Base-by-base conservation (phyloP, 2,797 vertebrate genomes). In the Acrossocheilus fasciatus region DNA sequence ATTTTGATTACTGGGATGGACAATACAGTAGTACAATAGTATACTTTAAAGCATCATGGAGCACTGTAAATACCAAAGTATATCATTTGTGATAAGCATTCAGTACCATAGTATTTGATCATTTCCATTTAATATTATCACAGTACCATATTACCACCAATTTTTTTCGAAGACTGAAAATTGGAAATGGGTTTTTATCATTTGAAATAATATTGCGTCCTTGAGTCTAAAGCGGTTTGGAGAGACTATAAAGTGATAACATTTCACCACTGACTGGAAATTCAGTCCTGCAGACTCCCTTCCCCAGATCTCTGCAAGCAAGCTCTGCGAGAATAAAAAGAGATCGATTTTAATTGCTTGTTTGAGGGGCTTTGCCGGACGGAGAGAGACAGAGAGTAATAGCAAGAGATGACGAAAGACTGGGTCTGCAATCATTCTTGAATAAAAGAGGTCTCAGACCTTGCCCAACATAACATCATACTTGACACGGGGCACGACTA, bases 311-410 rank as follows among this genome's bases (percentile, higher is more conserved):
- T 72, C 39, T 80, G 30, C 68, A 85, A 82, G 85, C 78, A 87
- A 72, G 83, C 59, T 52, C 57, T 85, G 50, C 68, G 41, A 86
- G 89, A 80, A 50, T 43, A 84, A 82, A 89, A 66, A 59, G 20
- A 9, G 85, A 90, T 86, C 77, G 50, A 85, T 89, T 88, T 90
- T 85, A 88, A 84, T 85, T 79, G 89, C 86, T 87, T 89, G 74
- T 90, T 75, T 90, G 74, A 82, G 87, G 84, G 80, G 72, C 83
- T 62, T 85, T 4, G 54, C 66, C 1, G 77, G 83, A 89, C 18
- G 5, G 45, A 68, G 69, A 30, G 47, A 79, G 59, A 57, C 75
- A 59, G 82, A 73, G 64, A 74, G 82, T 68, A 88, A 82, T 87
- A 87, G 79, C 80, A 41, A 66, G 62, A 81, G 62, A 85, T 70